Conservation (phyloP, 2,113 vertebrate genomes). For the Corythoichthys intestinalis region DNA sequence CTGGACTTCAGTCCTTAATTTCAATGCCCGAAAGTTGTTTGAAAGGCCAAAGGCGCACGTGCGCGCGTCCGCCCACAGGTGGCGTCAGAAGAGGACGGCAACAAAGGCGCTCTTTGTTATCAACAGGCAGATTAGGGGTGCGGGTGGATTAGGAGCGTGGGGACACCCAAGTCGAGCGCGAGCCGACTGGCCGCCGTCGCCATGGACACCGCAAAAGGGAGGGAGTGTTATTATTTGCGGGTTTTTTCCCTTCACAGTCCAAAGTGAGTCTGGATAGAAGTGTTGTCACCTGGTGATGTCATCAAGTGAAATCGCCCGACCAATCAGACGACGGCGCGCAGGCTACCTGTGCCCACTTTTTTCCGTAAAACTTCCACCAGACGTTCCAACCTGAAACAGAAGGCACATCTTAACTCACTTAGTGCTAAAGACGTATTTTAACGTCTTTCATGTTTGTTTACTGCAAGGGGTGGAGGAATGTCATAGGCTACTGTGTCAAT, state of each 20-base stretch:
- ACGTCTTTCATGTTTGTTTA: too few relatives aligned
- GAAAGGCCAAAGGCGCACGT: not conserved
- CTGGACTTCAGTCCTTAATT: not conserved
- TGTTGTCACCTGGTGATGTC: not conserved
- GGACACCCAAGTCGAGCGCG: constrained; percentile 74
- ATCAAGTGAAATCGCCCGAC: not conserved
- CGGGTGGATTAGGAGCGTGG: constrained; percentile 51
- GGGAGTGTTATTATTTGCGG: not conserved
- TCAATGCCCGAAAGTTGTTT: not conserved
- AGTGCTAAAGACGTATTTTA: too few relatives aligned
- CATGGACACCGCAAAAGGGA: constrained; percentile 51
- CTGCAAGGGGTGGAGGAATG: too few relatives aligned
- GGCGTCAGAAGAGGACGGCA: constrained; percentile 49
- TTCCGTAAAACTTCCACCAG: constrained; percentile 96
- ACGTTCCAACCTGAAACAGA: constrained; percentile 85
- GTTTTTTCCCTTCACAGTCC: not conserved
- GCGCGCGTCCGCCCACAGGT: constrained; percentile 27
- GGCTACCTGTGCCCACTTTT: constrained; percentile 88
- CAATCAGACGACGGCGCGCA: constrained; percentile 87
- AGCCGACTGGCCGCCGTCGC: constrained; percentile 47
- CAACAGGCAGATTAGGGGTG: constrained; percentile 66
- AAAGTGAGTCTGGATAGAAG: not conserved
- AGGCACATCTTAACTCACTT: not conserved
- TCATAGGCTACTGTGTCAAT: too few relatives aligned
- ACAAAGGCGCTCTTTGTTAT: constrained; percentile 58